Evolutionary conservation across 2,797 vertebrate genomes (phyloP), one percentile per base, ranked within the genome.

Genomic region (Lacerta agilis): DNA sequence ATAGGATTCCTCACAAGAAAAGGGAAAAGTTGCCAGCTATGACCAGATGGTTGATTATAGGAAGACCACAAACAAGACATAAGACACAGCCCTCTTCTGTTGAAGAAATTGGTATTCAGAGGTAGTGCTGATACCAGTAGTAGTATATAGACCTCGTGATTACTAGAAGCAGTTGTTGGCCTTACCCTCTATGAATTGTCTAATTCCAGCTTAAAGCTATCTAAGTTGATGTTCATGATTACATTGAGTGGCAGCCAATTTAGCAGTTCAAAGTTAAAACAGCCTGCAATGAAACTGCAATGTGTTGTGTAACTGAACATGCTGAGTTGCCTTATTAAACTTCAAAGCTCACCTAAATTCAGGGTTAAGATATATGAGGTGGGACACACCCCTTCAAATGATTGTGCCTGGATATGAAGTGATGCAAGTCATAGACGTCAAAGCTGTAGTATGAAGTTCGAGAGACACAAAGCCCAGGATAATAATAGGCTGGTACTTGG

Each of bases 311-410:
- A 82, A 86, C 45, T 77, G 17, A 43, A 67, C 27, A 36, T 71
- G 36, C 27, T 83, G 73, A 78, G 36, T 71, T 58, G 25, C 58
- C n/a, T 17, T 73, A 49, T 82, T 67, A 66, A 66, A 87, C 80
- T 82, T 82, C 79, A 87, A 87, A 87, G 71, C 79, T 82, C 58
- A 66, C 27, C 29, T 78, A 64, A 69, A 43, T 81, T 86, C 83
- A 86, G 81, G 81, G 78, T 43, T 69, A 75, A 72, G 49, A 72
- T 66, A 69, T 64, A 8, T 71, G 36, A 45, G 36, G 79, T 3
- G 10, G 58, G 58, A 33, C 78, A 81, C 69, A 67, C 41, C 78
- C 13, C 18, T 75, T 76, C 33, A 77, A 5, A 36, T 67, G 43
- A 49, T 41, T 67, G 23, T 76, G 23, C 78, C 43, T 36, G 33